Percentiles rank a stretch among this genome's conserved stretches.
Evolutionary conservation across 2,888 invertebrate genomes (phyloP).

Genomic region (Clivina fossor): DNA sequence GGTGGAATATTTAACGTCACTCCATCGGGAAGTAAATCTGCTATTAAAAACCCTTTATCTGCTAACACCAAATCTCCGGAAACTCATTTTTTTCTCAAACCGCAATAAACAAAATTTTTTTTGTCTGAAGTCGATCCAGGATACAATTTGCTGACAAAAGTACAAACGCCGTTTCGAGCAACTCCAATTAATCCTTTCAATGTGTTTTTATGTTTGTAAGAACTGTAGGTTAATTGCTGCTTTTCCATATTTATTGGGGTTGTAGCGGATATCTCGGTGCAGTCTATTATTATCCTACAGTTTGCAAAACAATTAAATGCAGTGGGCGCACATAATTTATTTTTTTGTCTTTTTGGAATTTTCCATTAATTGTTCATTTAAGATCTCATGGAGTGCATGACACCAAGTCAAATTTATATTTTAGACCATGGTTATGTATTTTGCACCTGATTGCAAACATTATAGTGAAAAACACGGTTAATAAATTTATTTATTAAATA

Average conservation of each 20-base stretch:
- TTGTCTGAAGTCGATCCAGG: not conserved
- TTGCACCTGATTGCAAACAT: too few relatives aligned
- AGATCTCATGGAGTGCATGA: not conserved
- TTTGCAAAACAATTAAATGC: not conserved
- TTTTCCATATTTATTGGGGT: not conserved
- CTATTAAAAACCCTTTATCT: not conserved
- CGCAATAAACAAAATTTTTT: not conserved
- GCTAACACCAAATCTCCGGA: not conserved
- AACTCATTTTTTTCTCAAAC: not conserved
- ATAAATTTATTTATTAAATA: too few relatives aligned
- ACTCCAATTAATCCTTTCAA: not conserved
- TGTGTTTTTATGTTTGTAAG: not conserved
- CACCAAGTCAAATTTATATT: not conserved
- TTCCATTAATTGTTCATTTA: not conserved
- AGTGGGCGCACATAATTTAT: not conserved
- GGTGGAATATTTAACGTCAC: not conserved
- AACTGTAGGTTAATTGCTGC: not conserved
- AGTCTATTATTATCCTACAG: constrained; percentile 1
- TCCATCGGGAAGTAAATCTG: not conserved
- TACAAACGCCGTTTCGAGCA: not conserved
- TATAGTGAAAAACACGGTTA: too few relatives aligned
- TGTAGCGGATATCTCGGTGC: not conserved
- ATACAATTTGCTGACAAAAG: not conserved
- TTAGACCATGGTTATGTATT: not conserved
- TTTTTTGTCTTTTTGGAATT: not conserved